Evolutionary conservation across 2,888 invertebrate species (phyloP).

Genomic region (Synanthedon vespiformis): DNA sequence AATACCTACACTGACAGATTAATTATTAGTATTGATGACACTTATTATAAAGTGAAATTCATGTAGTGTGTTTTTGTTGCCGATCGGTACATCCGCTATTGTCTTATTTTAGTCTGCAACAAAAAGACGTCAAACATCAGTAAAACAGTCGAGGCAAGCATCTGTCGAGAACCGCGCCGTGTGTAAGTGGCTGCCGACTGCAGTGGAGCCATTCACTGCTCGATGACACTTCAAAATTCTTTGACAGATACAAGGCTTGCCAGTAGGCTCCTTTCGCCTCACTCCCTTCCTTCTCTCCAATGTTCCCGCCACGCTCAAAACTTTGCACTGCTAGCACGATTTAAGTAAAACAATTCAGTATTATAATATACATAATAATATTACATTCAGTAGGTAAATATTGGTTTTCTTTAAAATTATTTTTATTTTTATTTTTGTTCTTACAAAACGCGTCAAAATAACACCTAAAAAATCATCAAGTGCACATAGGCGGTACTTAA

Average conservation of each 20-base stretch:
- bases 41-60: too few species aligned
- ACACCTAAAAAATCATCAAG: too few species aligned
- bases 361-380: too few species aligned
- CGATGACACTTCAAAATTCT: slow-evolving; percentile 58
- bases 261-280: neutral
- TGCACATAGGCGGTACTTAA: too few species aligned
- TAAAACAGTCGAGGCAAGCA: slow-evolving; percentile 13
- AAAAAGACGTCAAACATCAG: neutral
- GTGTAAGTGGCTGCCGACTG: slow-evolving; percentile 42
- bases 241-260: slow-evolving; percentile 44
- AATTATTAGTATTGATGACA: too few species aligned
- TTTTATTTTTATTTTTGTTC: too few species aligned
- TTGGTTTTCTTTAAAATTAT: too few species aligned
- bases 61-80: too few species aligned
- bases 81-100: neutral
- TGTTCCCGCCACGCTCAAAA: neutral
- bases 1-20: too few species aligned
- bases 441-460: too few species aligned
- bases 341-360: too few species aligned
- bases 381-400: too few species aligned
- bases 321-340: neutral
- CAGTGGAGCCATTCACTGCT: slow-evolving; percentile 37
- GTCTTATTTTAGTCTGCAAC: neutral
- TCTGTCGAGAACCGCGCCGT: slow-evolving; percentile 40
- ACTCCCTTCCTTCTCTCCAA: neutral